Evolutionary conservation across 92 coral and sea anemone genomes (phyloP), one percentile per base, ranked within the genome.

Genomic region (Porites lobata): DNA sequence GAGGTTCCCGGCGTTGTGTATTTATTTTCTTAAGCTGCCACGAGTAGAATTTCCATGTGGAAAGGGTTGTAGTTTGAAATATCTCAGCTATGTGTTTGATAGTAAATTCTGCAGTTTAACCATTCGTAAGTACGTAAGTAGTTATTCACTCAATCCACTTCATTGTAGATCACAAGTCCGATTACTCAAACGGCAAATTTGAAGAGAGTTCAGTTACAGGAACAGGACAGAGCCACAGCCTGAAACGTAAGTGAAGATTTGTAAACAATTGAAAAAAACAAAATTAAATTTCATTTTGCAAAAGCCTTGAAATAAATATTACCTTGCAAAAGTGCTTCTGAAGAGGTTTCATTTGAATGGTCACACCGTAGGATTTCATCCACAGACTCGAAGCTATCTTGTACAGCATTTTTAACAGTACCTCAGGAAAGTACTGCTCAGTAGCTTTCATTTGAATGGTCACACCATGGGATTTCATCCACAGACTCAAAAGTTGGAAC

Each of bases 111-210:
- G 83, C 17, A n/a, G 56, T 78, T 63, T 59, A 18, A 20, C 38
- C 2, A 11, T 50, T 38, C 47, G 47, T 18, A 9, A 13, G 38
- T 18, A 50, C 14, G 11, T 50, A 29, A 38, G 56, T 63, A 19
- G 57, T 69, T 56, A 70, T 69, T 82, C 7, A 52, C 74, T 82
- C 59, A 59, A 47, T 73, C 70, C 73, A 18, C 72, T 50, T 73
- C 63, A 43, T 32, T 72, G 19, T 76, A 84, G 87, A 84, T 74
- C 75, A 62, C 87, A 84, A 84, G 65, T 26, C 75, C 50, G 80
- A 74, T 63, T 62, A 72, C 57, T 20, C 52, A n/a, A 24, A 29
- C 51, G 2, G 19, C 50, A 75, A 53, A 62, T 19, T 75, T 8
- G 65, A 75, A 63, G 87, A 84, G 0, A 73, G 47, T 9, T 1